Evolutionary conservation across 2,888 invertebrate genomes (phyloP).

Genomic region (Phengaris arion): DNA sequence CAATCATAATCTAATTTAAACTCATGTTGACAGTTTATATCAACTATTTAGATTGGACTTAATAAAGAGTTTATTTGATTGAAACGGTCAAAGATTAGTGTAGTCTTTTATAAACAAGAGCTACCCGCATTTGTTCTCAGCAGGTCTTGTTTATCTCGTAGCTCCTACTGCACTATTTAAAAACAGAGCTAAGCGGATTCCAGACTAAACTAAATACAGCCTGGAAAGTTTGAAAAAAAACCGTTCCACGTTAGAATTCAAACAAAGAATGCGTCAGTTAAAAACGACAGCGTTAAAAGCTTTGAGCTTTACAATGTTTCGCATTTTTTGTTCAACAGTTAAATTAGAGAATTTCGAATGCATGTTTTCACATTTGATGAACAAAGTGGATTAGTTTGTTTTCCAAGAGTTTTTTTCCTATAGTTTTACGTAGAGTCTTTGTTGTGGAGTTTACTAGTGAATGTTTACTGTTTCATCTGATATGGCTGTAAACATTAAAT

Average conservation of each 20-base stretch:
- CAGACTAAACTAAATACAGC: not conserved
- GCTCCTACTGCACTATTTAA: not conserved
- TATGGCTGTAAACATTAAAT: not conserved
- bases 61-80: not conserved
- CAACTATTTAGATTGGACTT: not conserved
- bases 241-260: too few relatives aligned
- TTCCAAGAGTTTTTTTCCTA: too few relatives aligned
- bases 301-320: too few relatives aligned
- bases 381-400: not conserved
- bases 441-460: not conserved
- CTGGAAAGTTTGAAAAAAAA: too few relatives aligned
- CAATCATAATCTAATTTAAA: too few relatives aligned
- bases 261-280: not conserved
- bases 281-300: not conserved
- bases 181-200: not conserved
- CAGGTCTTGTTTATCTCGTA: not conserved
- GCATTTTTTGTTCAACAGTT: too few relatives aligned
- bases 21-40: too few relatives aligned
- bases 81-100: not conserved
- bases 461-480: not conserved
- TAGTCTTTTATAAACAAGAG: not conserved
- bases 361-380: not conserved
- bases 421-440: not conserved
- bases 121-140: not conserved
- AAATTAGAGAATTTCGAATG: too few relatives aligned